Base-by-base conservation (phyloP, 2,797 vertebrate species). In the Leptodactylus fallax region DNA sequence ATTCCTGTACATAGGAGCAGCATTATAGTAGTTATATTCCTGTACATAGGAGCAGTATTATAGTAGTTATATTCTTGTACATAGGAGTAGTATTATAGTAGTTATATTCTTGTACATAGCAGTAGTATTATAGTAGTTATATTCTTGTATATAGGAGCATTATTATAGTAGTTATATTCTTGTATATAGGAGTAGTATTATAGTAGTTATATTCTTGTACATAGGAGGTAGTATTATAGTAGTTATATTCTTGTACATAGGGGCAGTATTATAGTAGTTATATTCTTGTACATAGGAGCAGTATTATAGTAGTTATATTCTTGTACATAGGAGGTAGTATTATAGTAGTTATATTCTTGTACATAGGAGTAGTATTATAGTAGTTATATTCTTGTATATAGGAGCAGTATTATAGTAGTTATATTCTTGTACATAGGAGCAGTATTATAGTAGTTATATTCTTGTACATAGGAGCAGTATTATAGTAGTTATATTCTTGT, bases 141-240 rank as follows among this genome's bases (percentile, higher is more conserved):
- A 69, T 69, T 69, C 25, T 69, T 36, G 67, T 69, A 69, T 2
- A 69, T 69, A 27, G 65, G 23, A 6, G 65, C 23, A 67, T 2
- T 67, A 25, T 27, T 67, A 67, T 67, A 67, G 23, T 27, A 67
- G 65, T 67, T 27, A 63, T 63, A 63, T 67, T 27, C 25, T 17
- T 36, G 25, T 36, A 27, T 0, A 69, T 36, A 45, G 69, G 27
- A 58, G 27, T 0, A 71, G 27, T 71, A 71, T 71, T 71, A 71
- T 45, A 45, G 69, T 71, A 71, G 69, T 71, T 71, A 71, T 71
- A 71, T 45, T 71, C 27, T 67, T 67, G 63, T 67, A 67, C 11
- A 65, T 65, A 65, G n/a, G 63, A 25, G n/a, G 63, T n/a, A 65
- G 63, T 65, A 65, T 65, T 65, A 65, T 65, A 65, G 63, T 65